Conservation (phyloP, 2,888 invertebrate genomes). For the Autographa pulchrina region DNA sequence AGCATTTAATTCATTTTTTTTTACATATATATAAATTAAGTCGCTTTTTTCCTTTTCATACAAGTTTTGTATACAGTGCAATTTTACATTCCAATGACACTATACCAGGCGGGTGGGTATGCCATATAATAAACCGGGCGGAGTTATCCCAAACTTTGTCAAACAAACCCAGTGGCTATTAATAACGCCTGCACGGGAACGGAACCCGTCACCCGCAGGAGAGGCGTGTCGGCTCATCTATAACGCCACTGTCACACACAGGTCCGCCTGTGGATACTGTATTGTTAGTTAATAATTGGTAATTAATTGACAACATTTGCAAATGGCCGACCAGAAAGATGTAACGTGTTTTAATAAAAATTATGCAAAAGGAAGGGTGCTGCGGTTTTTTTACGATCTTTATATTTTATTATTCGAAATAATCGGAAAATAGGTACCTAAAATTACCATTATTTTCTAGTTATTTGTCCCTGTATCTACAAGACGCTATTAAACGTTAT, state of each 20-base stretch:
- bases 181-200: background rate
- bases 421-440: too few relatives aligned
- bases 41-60: too few relatives aligned
- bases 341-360: too few relatives aligned
- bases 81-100: background rate
- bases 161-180: background rate
- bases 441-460: too few relatives aligned
- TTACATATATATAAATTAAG: too few relatives aligned
- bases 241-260: background rate
- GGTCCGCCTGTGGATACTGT: background rate
- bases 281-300: background rate
- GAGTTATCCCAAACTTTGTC: conserved; percentile 5
- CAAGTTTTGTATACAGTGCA: too few relatives aligned
- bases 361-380: too few relatives aligned
- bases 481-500: background rate
- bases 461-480: too few relatives aligned
- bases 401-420: too few relatives aligned
- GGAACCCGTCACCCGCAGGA: conserved; percentile 11
- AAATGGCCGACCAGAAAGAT: background rate
- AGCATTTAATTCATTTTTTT: too few relatives aligned
- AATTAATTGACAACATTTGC: background rate
- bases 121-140: background rate
- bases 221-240: conserved; percentile 2
- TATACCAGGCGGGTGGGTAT: background rate
- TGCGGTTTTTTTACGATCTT: too few relatives aligned